Evolutionary conservation across 2,888 invertebrate genomes (phyloP).

Genomic region (Pseudeuparius sepicola): DNA sequence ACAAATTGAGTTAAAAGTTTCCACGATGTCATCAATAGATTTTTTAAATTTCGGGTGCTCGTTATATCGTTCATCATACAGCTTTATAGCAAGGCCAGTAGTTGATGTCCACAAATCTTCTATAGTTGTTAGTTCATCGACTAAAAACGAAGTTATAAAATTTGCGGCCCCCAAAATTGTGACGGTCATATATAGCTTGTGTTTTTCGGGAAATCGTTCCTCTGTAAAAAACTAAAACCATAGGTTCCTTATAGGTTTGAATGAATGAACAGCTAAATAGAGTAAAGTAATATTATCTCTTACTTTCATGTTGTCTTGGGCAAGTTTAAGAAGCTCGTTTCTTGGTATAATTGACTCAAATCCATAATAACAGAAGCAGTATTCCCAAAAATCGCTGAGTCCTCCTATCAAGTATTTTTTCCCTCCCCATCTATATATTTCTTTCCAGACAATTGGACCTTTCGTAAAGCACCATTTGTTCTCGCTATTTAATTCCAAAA

Average conservation of each 20-base stretch:
- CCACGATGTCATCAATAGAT: constrained; percentile 15
- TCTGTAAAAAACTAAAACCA: constrained; percentile 21
- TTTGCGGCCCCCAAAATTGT: constrained; percentile 30
- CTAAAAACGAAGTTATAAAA: constrained; percentile 26
- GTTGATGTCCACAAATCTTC: constrained; percentile 23
- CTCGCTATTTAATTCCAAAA: constrained; percentile 42
- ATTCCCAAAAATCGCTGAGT: constrained; percentile 50
- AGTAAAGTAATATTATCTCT: not conserved
- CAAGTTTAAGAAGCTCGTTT: constrained; percentile 26
- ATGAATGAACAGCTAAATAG: not conserved
- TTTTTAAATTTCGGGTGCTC: constrained; percentile 15
- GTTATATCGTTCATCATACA: constrained; percentile 28
- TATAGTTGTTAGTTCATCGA: constrained; percentile 29
- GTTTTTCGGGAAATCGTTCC: constrained; percentile 14
- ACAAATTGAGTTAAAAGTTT: constrained; percentile 28
- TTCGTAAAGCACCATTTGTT: constrained; percentile 46
- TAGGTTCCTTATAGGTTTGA: not conserved
- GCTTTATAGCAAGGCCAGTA: constrained; percentile 28
- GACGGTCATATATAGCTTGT: constrained; percentile 20
- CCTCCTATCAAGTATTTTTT: constrained; percentile 50
- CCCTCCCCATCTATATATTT: constrained; percentile 45
- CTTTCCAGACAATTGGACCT: constrained; percentile 54
- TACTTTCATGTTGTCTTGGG: constrained; percentile 21
- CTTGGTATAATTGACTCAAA: constrained; percentile 33
- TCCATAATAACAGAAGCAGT: constrained; percentile 50